A percentile compares a stretch with the other conserved stretches of the same genome.
Evolutionary conservation across 2,113 vertebrate species (phyloP).

Genomic region (Origma solitaria): DNA sequence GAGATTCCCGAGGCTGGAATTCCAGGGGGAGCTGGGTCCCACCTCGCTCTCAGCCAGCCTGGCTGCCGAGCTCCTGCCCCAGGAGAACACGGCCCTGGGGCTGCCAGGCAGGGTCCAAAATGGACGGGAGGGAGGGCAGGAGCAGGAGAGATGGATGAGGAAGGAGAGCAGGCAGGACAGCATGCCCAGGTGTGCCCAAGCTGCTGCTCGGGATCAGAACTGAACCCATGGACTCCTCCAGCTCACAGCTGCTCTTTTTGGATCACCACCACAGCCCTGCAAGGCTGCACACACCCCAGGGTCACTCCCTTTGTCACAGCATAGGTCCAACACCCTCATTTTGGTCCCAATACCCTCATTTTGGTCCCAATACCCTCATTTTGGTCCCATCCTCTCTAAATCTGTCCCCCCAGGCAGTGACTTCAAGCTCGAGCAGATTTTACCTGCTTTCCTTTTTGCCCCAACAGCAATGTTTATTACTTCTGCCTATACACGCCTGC

Average conservation of each 20-base stretch:
- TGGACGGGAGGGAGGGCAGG: neutral
- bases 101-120: neutral
- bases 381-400: neutral
- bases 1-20: neutral
- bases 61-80: neutral
- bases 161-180: neutral
- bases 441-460: neutral
- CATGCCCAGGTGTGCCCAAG: neutral
- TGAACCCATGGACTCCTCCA: neutral
- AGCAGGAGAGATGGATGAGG: neutral
- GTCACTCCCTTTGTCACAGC: neutral
- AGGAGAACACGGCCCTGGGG: neutral
- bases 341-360: neutral
- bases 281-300: neutral
- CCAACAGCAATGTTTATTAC: neutral
- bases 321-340: fast-evolving
- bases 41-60: neutral
- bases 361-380: neutral
- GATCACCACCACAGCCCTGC: neutral
- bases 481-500: neutral
- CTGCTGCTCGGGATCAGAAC: neutral
- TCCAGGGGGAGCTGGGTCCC: neutral
- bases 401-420: neutral
- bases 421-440: neutral
- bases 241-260: neutral